These are phyloP conservation scores for Helostoma temminkii DNA, from an alignment of 2,797 vertebrate species.

Conservation along the genomic window DNA sequence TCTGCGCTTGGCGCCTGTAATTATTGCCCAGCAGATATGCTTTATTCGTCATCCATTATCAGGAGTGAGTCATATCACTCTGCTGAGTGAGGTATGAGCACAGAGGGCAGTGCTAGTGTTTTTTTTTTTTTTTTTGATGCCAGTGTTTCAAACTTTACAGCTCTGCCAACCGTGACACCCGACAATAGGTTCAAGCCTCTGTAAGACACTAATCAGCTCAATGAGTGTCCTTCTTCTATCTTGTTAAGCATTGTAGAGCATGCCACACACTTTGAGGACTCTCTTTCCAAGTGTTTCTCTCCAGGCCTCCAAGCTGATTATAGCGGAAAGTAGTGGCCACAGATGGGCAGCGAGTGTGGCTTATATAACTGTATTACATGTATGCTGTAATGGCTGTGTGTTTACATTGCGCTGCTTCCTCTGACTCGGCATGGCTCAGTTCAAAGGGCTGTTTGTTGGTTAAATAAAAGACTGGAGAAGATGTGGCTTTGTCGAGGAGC, in stretches of 20 bases:
- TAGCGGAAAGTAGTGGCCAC: constrained; percentile 47
- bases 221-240: not conserved
- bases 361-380: constrained; percentile 74
- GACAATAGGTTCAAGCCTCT: constrained; percentile 4
- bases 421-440: constrained; percentile 9
- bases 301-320: constrained; percentile 50
- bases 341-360: constrained; percentile 56
- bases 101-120: not conserved
- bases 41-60: constrained; percentile 74
- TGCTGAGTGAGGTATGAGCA: constrained; percentile 24
- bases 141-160: not conserved
- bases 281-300: constrained; percentile 25
- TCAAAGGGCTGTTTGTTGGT: constrained; percentile 51
- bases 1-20: constrained; percentile 46
- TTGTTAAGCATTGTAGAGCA: not conserved
- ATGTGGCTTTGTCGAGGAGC: constrained; percentile 12
- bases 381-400: constrained; percentile 47
- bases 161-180: constrained; percentile 17
- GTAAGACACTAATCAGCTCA: constrained; percentile 28
- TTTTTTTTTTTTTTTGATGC: not conserved
- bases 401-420: constrained; percentile 48
- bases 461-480: constrained; percentile 38
- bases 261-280: not conserved
- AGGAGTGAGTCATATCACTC: constrained; percentile 68
- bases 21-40: constrained; percentile 65